Percentiles rank a stretch among this genome's conserved stretches.
These are phyloP conservation scores for Athalia cordata DNA, from an alignment of 2,888 invertebrate species.

Conservation along the genomic window DNA sequence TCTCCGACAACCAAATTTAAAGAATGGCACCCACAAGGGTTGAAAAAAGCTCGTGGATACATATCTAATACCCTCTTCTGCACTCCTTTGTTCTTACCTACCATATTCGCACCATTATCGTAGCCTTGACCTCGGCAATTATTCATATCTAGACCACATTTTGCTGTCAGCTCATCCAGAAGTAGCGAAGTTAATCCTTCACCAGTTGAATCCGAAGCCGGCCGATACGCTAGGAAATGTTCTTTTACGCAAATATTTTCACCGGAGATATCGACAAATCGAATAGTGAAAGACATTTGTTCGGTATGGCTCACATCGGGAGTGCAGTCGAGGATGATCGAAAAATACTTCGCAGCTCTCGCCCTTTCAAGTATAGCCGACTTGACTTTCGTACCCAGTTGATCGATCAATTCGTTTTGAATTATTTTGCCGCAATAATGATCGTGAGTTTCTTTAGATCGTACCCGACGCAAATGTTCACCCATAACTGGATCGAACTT, in stretches of 20 bases:
- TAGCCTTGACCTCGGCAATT: constrained; percentile 52
- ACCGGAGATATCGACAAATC: constrained; percentile 47
- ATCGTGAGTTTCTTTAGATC: constrained; percentile 45
- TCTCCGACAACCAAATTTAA: constrained; percentile 49
- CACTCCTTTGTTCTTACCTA: constrained; percentile 50
- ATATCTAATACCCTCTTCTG: constrained; percentile 46
- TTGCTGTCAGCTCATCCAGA: constrained; percentile 32
- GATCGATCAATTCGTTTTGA: constrained; percentile 44
- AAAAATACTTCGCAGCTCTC: constrained; percentile 49
- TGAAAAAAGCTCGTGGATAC: constrained; percentile 48
- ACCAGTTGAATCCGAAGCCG: constrained; percentile 29
- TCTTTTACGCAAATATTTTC: constrained; percentile 47
- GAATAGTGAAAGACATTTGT: constrained; percentile 50
- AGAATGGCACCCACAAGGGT: constrained; percentile 49
- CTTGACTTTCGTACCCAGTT: constrained; percentile 40
- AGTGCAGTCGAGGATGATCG: constrained; percentile 52
- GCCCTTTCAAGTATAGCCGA: constrained; percentile 38
- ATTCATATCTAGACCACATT: constrained; percentile 31
- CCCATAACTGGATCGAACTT: constrained; percentile 48
- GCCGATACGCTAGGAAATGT: constrained; percentile 44
- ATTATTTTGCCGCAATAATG: constrained; percentile 47
- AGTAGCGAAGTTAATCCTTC: constrained; percentile 44
- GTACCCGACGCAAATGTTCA: constrained; percentile 40
- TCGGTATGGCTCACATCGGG: constrained; percentile 50
- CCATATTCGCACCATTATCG: constrained; percentile 55